Base-by-base conservation (phyloP, 2,797 vertebrate genomes). In the Ceryle rudis region DNA sequence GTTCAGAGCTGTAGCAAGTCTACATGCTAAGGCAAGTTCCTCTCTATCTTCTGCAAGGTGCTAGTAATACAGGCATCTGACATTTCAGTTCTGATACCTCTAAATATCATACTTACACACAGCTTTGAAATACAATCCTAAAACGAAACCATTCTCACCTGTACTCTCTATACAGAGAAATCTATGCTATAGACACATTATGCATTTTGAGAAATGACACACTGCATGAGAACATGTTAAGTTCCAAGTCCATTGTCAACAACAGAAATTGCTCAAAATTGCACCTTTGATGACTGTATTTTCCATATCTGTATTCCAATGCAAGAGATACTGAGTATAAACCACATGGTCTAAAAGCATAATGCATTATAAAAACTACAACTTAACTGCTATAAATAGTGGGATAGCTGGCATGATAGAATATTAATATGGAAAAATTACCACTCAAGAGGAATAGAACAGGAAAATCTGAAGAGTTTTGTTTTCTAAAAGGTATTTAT, bases 271-370 rank as follows among this genome's bases (percentile, higher is more conserved):
- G 2, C 31, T 89, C 65, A 61, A 47, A 77, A 77, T 44, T 4
- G 28, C 0, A 0, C 35, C 22, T 66, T 35, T 39, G 22, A 73
- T 52, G 19, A 26, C 4, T 51, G 5, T 42, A 19, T 33, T 67
- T 81, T 80, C 11, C 11, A 42, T 35, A 11, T 35, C 9, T 39
- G 3, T 42, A 11, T 62, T 57, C 14, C 35, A 77, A 11, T 52
- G 42, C 28, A 81, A 87, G 25, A 33, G 5, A 14, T 60, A 61
- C 20, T 72, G 5, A 23, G 31, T 73, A 69, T 15, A 87, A 89
- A 23, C 9, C 9, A 26, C 4, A 13, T 14, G 14, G 26, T 67
- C 58, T 37, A 62, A 75, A 94, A 79, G 14, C 54, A 65, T 49
- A 69, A 73, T 23, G 5, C 6, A 20, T 25, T 47, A 77, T n/a